phyloP scores from a whole-genome alignment of 2,113 vertebrate genomes.

The Xiphias gladius region DNA sequence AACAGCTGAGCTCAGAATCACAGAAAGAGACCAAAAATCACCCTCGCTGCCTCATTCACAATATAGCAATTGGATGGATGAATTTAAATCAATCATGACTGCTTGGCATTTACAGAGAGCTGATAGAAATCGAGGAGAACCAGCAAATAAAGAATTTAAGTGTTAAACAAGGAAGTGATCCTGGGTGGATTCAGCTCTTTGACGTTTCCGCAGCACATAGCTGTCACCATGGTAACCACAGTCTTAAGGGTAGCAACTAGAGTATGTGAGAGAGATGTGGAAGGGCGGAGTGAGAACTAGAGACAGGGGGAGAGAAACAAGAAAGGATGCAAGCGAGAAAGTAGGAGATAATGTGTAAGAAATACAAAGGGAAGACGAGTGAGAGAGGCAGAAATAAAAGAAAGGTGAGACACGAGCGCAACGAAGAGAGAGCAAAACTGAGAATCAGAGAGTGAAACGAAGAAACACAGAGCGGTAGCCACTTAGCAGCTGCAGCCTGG shows the following conservation, averaged over 20 bases:
- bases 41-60: conserved; percentile 21
- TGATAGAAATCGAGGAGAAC: conserved; percentile 34
- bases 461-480: conserved; percentile 44
- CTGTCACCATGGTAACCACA: conserved; percentile 86
- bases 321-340: conserved; percentile 52
- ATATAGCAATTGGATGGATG: neutral
- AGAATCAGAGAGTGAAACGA: conserved; percentile 9
- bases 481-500: conserved; percentile 62
- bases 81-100: conserved; percentile 26
- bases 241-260: conserved; percentile 81
- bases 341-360: conserved; percentile 50
- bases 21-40: conserved; percentile 30
- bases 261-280: conserved; percentile 63
- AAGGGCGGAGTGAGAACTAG: conserved; percentile 64
- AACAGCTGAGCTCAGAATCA: conserved; percentile 66
- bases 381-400: conserved; percentile 20
- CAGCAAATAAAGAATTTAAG: conserved; percentile 54
- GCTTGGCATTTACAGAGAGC: conserved; percentile 24
- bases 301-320: conserved; percentile 50
- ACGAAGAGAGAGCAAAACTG: conserved; percentile 4
- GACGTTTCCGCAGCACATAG: conserved; percentile 83
- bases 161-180: conserved; percentile 78
- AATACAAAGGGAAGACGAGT: conserved; percentile 45
- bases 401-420: conserved; percentile 14
- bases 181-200: conserved; percentile 77